Base-by-base conservation (phyloP, 2,113 vertebrate species). In the Gambusia affinis region DNA sequence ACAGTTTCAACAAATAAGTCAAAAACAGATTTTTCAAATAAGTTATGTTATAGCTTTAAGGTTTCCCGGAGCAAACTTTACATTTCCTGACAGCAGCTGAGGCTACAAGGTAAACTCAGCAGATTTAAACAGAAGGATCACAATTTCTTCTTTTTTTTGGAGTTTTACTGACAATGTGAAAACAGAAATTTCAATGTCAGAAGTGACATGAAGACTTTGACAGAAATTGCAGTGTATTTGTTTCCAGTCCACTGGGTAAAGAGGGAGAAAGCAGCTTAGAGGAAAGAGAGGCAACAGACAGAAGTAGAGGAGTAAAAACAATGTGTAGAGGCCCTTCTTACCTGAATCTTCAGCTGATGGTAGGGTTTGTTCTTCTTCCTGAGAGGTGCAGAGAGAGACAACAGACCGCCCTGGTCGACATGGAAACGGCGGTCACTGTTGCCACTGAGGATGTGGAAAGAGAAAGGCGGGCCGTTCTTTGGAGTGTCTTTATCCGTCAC, bases 281-380 rank as follows among this genome's bases (percentile, higher is more conserved):
- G 33, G 31, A 8, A 33, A 44, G n/a, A 22, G 27, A 12, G n/a
- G 14, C 2, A 17, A 62, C 8, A 47, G 12, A 51, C 12, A 22
- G 10, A 60, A 42, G 31, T 42, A 27, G 12, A 44, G 68, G n/a
- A 47, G 44, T 6, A 47, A 47, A 47, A 47, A 47, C 14, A 47
- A 47, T 19, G 17, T 19, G 17, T 19, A 6, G 44, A 6, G 44
- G 5, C 44, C n/a, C 28, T 29, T 60, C 15, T 67, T 35, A 97
- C 98, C 96, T 99, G 96, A 0, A 99, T 95, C 93, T 98, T 97
- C 57, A 99, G 90, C 68, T 96, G 92, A 81, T 98, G 96, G 39
- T 94, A 94, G 17, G 95, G 92, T 75, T 93, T 95, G 7, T 28
- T 62, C 86, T 75, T 95, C 88, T 93, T 96, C 75, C 90, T 95